Conservation (phyloP, 1,140 invertebrate species). For the Diorhabda carinulata region DNA sequence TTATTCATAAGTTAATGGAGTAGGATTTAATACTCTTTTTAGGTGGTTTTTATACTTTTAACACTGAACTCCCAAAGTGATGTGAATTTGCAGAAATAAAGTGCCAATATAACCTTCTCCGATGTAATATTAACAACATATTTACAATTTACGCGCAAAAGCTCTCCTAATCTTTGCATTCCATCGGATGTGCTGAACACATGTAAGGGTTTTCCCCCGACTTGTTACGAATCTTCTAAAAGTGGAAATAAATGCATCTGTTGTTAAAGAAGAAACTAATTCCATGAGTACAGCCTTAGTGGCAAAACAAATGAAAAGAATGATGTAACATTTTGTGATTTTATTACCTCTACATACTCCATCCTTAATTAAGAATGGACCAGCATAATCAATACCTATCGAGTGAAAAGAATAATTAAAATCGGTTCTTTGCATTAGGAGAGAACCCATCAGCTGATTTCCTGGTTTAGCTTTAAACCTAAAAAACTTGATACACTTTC, state of each 20-base stretch:
- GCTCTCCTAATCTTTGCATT: no score
- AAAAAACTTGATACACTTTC: slow-evolving; percentile 19
- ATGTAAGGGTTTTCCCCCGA: no score
- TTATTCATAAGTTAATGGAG: no score
- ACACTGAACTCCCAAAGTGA: no score
- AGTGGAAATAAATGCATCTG: slow-evolving; percentile 42
- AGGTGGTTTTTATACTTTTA: no score
- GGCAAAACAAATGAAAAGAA: slow-evolving; percentile 24
- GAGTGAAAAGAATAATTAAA: slow-evolving; percentile 12
- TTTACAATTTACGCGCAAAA: no score
- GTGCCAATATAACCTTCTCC: no score
- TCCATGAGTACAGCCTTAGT: slow-evolving; percentile 49
- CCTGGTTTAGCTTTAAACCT: slow-evolving; percentile 5
- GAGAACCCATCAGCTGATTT: slow-evolving; percentile 23
- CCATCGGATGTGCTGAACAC: no score
- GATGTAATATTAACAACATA: no score
- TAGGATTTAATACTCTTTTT: no score
- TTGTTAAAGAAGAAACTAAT: slow-evolving; percentile 39
- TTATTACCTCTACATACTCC: slow-evolving; percentile 29
- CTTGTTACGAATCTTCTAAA: slow-evolving; percentile 44
- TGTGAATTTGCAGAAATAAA: no score
- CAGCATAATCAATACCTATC: slow-evolving; percentile 28
- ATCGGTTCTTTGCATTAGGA: slow-evolving; percentile 34
- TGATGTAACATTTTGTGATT: slow-evolving; percentile 29
- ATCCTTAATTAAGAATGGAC: slow-evolving; percentile 46